Base-by-base conservation (phyloP, 2,797 vertebrate genomes). In the Pampus argenteus region DNA sequence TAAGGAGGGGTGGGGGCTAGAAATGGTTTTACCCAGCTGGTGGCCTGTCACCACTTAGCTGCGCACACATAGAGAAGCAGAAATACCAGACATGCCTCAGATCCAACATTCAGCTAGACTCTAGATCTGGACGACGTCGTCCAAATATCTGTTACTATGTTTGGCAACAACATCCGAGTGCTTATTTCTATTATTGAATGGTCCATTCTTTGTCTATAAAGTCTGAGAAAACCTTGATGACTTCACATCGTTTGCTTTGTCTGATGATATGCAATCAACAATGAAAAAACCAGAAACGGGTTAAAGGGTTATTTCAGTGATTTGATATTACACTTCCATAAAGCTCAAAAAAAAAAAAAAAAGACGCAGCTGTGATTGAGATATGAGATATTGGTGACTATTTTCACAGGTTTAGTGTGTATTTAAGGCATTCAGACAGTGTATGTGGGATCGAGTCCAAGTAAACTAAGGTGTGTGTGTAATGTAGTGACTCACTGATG, bases 11-110 rank as follows among this genome's bases (percentile, higher is more conserved):
- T 2, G 34, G 38, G 0, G 5, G 0, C 54, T 28, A 38, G 57
- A 60, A 81, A 71, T 71, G 78, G n/a, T 50, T 79, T 74, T 55
- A 25, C 61, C 23, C 74, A 69, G 51, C 54, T 31, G 73, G 64
- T 7, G 44, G 50, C 31, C 40, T 34, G 73, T 68, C 49, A 57
- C 58, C 66, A n/a, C 36, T 74, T 63, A 71, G 76, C 68, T 74
- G 64, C 69, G 64, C 42, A 20, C 22, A 71, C 50, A 55, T 31
- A 58, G 44, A 49, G 26, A 28, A 13, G 38, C 44, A 51, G 49
- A 47, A 44, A 25, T 31, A 28, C 66, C 34, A 29, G 48, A 56
- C 51, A 13, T n/a, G 29, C 66, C 10, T 57, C 29, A 34, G 25
- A 58, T 70, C 28, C 15, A 45, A 31, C 63, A 29, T 51, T 54